Conservation (phyloP, 2,888 invertebrate genomes). For the Lomographa bimaculata region DNA sequence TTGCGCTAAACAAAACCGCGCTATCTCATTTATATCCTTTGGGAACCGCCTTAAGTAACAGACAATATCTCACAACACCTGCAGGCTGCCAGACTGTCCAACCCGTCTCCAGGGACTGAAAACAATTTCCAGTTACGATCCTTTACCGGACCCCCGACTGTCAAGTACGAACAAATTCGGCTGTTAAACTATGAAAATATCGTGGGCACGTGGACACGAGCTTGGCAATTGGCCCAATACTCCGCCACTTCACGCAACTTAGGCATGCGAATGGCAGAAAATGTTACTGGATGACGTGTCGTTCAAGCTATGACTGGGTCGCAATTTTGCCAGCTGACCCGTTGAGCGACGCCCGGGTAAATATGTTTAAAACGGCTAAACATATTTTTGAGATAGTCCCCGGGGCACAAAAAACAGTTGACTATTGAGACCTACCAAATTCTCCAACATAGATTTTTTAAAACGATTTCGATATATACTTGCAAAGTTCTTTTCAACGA, state of each 20-base stretch:
- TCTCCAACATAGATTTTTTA: too few relatives aligned
- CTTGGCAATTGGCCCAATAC: constrained; percentile 31
- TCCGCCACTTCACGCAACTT: constrained; percentile 20
- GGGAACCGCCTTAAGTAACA: too few relatives aligned
- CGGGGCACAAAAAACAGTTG: too few relatives aligned
- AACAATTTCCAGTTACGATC: constrained; percentile 74
- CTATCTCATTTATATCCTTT: too few relatives aligned
- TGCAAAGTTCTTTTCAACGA: too few relatives aligned
- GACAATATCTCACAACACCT: constrained; percentile 73
- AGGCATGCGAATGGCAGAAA: constrained; percentile 22
- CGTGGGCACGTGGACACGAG: constrained; percentile 58
- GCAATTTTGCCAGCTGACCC: too few relatives aligned
- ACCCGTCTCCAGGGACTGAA: constrained; percentile 53
- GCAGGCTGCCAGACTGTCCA: constrained; percentile 58
- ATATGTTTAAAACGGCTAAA: too few relatives aligned
- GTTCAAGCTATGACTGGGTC: constrained; percentile 13
- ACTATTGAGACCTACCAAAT: too few relatives aligned
- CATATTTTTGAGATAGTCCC: too few relatives aligned
- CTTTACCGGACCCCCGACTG: constrained; percentile 43
- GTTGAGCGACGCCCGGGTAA: too few relatives aligned
- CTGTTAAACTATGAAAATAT: constrained; percentile 69
- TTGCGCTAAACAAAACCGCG: too few relatives aligned
- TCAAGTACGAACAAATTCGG: constrained; percentile 57
- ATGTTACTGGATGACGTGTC: constrained; percentile 16
- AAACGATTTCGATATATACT: too few relatives aligned